Base-by-base conservation (phyloP, 2,797 vertebrate species). In the Gila robusta region DNA sequence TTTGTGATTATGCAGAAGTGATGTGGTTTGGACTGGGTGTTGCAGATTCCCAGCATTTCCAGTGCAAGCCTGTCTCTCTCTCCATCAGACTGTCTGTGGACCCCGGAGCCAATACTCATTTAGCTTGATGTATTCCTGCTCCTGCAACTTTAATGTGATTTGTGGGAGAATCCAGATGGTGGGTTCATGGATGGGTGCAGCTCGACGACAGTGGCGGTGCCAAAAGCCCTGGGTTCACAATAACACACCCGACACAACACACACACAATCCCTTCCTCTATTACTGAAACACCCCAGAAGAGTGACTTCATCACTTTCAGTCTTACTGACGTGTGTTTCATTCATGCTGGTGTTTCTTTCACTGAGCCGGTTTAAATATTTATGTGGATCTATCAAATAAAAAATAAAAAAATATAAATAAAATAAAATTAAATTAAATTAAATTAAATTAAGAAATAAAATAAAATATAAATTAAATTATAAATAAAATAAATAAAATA, bases 101-200 rank as follows among this genome's bases (percentile, higher is more conserved):
- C 90, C 92, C 91, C 89, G 90, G 91, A 94, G 94, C 94, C 94
- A 95, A 93, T 95, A 95, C 95, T 96, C 94, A 95, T 96, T 96
- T 95, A 96, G 95, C 93, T 93, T 95, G 95, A 96, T 95, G 94
- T 95, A 95, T 96, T 95, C 93, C 94, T 94, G 92, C 92, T 93
- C 92, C 91, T 95, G 94, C 94, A 95, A 95, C 94, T 95, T 95
- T 95, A 96, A 96, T 96, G 94, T 96, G 94, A 95, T 96, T 95
- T 96, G 95, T 95, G 94, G 94, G 94, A 92, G 94, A 95, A 95
- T 95, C 95, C 95, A 96, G 95, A 96, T 96, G 95, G 95, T 90
- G 92, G 93, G 94, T 95, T 95, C 95, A 96, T 93, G 95, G 95
- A 95, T 95, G 94, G 94, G 92, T 94, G 94, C 94, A 88, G 93